Evolutionary conservation across 2,888 invertebrate species (phyloP).

Genomic region (Cabera pusaria): DNA sequence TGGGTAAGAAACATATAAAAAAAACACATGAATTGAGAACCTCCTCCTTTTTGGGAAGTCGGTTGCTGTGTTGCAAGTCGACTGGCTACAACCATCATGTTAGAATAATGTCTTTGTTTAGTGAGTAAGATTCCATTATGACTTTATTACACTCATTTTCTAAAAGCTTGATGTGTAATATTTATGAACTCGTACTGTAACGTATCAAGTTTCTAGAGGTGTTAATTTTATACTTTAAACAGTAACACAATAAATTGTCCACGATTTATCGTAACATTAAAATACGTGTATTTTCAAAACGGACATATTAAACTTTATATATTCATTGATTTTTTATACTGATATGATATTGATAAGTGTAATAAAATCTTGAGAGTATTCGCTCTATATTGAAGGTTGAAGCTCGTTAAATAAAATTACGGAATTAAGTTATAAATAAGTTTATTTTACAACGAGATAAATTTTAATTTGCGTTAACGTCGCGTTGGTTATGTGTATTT

Average conservation of each 20-base stretch:
- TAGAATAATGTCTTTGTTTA: too few species aligned
- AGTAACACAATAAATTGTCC: conserved; percentile 45
- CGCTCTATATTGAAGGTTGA: conserved; percentile 47
- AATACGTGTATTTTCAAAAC: conserved; percentile 45
- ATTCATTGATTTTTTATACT: conserved; percentile 40
- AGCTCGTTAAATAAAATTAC: conserved; percentile 50
- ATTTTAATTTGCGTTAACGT: conserved; percentile 53
- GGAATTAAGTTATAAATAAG: conserved; percentile 54
- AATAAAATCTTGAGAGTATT: conserved; percentile 47
- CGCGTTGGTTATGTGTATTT: conserved; percentile 23
- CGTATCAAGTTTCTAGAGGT: conserved; percentile 55
- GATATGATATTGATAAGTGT: conserved; percentile 49
- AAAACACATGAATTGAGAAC: too few species aligned
- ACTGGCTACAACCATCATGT: too few species aligned
- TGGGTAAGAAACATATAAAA: too few species aligned
- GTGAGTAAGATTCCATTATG: too few species aligned
- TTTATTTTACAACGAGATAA: conserved; percentile 40
- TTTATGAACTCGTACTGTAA: too few species aligned
- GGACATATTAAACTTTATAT: conserved; percentile 43
- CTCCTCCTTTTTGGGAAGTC: too few species aligned
- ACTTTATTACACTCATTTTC: too few species aligned
- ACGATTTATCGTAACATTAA: conserved; percentile 50
- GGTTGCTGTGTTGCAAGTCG: too few species aligned
- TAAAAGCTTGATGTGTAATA: too few species aligned
- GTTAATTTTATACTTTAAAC: conserved; percentile 43